Conservation (phyloP, 2,888 invertebrate species). For the Tipula vernalis region DNA sequence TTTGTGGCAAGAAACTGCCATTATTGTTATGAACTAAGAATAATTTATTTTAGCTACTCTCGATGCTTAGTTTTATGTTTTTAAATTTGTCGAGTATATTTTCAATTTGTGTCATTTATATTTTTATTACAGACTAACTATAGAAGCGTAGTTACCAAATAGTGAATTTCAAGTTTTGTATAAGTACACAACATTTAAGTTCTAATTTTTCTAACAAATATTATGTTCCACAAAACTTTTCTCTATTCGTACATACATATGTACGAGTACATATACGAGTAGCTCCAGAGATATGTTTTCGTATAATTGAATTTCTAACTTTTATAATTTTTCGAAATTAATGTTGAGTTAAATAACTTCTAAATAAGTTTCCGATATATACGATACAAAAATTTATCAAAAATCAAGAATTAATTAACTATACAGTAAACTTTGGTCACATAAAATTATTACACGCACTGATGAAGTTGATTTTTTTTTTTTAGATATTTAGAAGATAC, state of each 20-base stretch:
- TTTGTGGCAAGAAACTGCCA: background rate
- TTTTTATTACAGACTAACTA: too few relatives aligned
- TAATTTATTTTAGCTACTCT: too few relatives aligned
- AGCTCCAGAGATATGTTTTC: too few relatives aligned
- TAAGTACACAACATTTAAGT: background rate
- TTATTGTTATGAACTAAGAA: too few relatives aligned
- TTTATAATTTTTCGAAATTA: background rate
- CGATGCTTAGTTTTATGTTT: too few relatives aligned
- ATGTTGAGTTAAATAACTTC: background rate
- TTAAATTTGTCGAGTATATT: too few relatives aligned
- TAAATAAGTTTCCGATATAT: background rate
- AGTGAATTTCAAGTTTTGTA: background rate
- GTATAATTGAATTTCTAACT: background rate
- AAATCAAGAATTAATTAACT: background rate
- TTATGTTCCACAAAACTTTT: background rate
- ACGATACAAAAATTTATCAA: background rate
- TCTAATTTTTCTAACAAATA: background rate
- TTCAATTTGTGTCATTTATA: too few relatives aligned
- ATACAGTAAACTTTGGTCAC: background rate
- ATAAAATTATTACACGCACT: background rate
- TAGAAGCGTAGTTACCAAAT: background rate
- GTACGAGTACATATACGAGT: background rate
- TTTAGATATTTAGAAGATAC: background rate
- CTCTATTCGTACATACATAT: background rate
- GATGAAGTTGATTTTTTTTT: background rate